These are phyloP conservation scores for Myodes glareolus DNA, from an alignment of 2,113 vertebrate genomes.

Conservation along the genomic window DNA sequence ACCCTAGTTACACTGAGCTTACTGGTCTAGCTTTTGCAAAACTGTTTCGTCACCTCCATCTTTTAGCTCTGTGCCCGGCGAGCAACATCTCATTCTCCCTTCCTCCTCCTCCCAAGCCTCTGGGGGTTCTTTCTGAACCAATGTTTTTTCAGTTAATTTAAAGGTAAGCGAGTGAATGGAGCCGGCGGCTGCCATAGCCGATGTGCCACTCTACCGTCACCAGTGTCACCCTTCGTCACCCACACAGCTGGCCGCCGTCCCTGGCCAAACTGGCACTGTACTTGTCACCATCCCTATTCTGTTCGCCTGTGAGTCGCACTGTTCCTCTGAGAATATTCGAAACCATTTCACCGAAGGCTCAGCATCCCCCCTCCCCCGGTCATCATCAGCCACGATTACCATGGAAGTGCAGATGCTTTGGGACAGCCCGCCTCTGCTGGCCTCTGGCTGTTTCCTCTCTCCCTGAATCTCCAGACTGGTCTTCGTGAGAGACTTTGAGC, in stretches of 20 bases:
- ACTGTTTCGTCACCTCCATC: neutral
- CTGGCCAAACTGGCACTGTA: neutral
- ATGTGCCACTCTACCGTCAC: neutral
- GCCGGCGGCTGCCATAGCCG: neutral
- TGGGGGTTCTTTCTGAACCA: neutral
- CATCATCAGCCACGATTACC: no score
- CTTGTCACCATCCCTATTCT: neutral
- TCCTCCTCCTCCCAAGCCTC: neutral
- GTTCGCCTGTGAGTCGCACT: neutral
- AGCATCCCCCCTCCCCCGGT: no score
- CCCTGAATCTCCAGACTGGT: neutral
- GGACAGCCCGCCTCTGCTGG: fast-evolving
- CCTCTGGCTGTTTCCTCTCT: neutral
- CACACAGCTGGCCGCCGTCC: fast-evolving
- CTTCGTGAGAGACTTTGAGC: neutral
- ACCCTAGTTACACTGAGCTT: neutral
- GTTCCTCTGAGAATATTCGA: neutral
- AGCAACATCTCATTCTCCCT: neutral
- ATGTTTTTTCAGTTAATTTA: neutral
- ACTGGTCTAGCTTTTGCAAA: neutral
- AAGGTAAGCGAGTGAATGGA: neutral
- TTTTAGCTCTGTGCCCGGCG: neutral
- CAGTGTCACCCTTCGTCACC: neutral
- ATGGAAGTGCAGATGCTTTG: neutral
- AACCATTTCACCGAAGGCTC: neutral